These are phyloP conservation scores for Vultur gryphus DNA, from an alignment of 2,797 vertebrate species.

Conservation along the genomic window DNA sequence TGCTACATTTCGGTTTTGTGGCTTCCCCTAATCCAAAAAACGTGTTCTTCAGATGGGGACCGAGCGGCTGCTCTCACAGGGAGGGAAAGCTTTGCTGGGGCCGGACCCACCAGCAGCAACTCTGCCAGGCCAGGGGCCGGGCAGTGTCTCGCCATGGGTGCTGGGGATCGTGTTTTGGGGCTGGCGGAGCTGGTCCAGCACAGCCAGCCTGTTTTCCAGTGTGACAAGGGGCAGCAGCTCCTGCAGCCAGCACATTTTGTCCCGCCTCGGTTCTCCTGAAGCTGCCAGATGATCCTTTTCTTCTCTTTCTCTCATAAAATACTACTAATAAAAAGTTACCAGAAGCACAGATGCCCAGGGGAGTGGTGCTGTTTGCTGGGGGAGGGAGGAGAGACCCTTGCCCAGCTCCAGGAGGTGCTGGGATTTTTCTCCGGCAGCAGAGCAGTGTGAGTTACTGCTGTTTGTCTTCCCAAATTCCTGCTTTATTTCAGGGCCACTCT, in stretches of 20 bases:
- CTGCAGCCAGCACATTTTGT: slow-evolving; percentile 23
- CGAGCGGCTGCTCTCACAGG: fast-evolving
- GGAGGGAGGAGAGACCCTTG: background rate
- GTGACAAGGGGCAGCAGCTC: background rate
- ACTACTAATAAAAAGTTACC: background rate
- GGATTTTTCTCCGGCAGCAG: background rate
- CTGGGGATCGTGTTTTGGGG: background rate
- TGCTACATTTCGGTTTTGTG: background rate
- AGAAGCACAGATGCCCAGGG: background rate
- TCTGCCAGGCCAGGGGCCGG: background rate
- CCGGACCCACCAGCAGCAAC: background rate
- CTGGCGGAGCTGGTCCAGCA: background rate
- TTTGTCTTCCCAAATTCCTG: background rate
- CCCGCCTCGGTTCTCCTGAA: background rate
- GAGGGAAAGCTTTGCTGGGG: background rate
- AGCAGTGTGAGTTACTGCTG: background rate
- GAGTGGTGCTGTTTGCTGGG: background rate
- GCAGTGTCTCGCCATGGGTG: background rate
- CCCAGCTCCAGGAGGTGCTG: fast-evolving
- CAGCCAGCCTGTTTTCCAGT: background rate
- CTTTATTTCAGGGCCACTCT: background rate
- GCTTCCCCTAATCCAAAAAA: background rate
- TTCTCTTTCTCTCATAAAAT: background rate
- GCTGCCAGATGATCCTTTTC: background rate
- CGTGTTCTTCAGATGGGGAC: background rate